These are phyloP conservation scores for Iphiclides podalirius DNA, from an alignment of 2,888 invertebrate genomes.

Conservation along the genomic window DNA sequence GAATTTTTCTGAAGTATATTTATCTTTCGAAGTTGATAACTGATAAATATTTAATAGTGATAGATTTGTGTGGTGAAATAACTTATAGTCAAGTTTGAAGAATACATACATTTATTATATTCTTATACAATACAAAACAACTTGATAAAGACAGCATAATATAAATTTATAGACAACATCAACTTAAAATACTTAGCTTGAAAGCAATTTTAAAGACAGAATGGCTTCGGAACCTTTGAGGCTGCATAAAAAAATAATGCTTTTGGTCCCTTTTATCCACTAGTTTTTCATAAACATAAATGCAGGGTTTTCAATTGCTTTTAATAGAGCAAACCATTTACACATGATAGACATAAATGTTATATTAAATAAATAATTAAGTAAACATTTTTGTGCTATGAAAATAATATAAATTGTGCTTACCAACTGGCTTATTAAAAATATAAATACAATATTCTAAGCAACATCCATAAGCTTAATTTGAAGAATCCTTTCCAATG, in stretches of 20 bases:
- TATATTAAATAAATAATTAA: conserved; percentile 10
- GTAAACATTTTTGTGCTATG: conserved; percentile 20
- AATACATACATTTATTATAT: conserved; percentile 57
- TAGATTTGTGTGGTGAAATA: no score
- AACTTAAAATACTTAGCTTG: conserved; percentile 31
- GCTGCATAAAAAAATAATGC: conserved; percentile 28
- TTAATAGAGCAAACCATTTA: conserved; percentile 4
- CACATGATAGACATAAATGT: conserved; percentile 1
- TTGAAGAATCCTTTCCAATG: conserved; percentile 23
- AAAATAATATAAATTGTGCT: conserved; percentile 34
- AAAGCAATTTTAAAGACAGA: conserved; percentile 31
- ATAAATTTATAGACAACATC: conserved; percentile 42
- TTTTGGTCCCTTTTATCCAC: conserved; percentile 37
- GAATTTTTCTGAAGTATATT: no score
- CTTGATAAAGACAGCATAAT: conserved; percentile 44
- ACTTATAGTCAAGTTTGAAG: conserved; percentile 30
- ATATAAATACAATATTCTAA: conserved; percentile 19
- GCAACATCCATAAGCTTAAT: conserved; percentile 26
- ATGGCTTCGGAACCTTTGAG: conserved; percentile 27
- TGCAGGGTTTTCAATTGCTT: conserved; percentile 27
- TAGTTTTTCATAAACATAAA: conserved; percentile 22
- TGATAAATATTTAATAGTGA: no score
- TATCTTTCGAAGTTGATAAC: no score
- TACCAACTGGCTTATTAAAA: conserved; percentile 25
- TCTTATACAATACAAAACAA: conserved; percentile 56